Percentiles rank a stretch among this genome's conserved stretches.
These are phyloP conservation scores for Odontocolon sp. DNA, from an alignment of 2,888 invertebrate species.

Conservation along the genomic window DNA sequence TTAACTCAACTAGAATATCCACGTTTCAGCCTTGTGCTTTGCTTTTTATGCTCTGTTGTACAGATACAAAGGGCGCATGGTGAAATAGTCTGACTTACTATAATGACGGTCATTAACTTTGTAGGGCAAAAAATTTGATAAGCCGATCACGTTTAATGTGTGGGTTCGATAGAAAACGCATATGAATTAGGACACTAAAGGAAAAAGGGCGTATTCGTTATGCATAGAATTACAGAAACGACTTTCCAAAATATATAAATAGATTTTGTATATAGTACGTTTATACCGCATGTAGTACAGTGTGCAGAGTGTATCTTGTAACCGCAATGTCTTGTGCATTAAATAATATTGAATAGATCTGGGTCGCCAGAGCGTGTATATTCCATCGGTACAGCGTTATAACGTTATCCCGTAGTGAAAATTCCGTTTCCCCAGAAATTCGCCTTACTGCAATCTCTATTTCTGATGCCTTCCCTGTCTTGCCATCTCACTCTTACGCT, in stretches of 20 bases:
- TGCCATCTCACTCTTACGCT: constrained; percentile 10
- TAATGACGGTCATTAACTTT: too few relatives aligned
- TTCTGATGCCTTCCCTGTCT: not conserved
- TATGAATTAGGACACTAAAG: too few relatives aligned
- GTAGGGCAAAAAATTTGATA: too few relatives aligned
- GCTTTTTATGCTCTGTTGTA: constrained; percentile 31
- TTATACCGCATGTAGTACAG: not conserved
- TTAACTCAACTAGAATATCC: constrained; percentile 26
- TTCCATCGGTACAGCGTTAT: constrained; percentile 14
- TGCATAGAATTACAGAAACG: too few relatives aligned
- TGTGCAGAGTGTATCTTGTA: not conserved
- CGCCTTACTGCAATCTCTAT: not conserved
- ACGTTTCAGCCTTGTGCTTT: not conserved
- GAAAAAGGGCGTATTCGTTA: too few relatives aligned
- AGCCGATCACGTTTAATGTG: too few relatives aligned
- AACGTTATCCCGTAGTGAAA: constrained; percentile 24
- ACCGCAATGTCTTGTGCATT: constrained; percentile 43
- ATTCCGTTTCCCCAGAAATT: constrained; percentile 32
- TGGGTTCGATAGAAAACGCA: too few relatives aligned
- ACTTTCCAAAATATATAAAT: too few relatives aligned
- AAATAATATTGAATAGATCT: constrained; percentile 39
- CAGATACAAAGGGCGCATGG: too few relatives aligned
- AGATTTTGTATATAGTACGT: constrained; percentile 3
- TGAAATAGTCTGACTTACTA: too few relatives aligned
- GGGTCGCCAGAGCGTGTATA: constrained; percentile 8